A percentile compares a stretch with the other conserved stretches of the same genome.
Evolutionary conservation across 2,888 invertebrate species (phyloP).

Genomic region (Thereva nobilitata): DNA sequence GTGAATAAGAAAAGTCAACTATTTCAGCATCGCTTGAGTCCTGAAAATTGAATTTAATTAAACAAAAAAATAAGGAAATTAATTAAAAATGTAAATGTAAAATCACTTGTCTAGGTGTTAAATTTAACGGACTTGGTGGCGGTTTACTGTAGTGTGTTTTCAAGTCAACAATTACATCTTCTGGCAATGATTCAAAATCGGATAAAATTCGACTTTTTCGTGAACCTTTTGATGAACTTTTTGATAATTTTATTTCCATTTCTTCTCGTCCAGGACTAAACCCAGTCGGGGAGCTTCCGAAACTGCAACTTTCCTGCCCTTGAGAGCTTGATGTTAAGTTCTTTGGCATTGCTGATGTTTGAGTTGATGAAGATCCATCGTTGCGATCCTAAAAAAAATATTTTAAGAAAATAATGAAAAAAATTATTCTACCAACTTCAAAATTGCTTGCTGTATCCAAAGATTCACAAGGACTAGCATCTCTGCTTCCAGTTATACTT

Average conservation of each 20-base stretch:
- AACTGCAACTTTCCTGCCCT: constrained; percentile 6
- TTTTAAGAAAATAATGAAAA: neutral
- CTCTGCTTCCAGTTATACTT: constrained; percentile 42
- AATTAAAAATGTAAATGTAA: neutral
- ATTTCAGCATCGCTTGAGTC: constrained; percentile 57
- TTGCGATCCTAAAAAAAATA: constrained; percentile 29
- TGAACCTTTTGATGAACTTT: constrained; percentile 40
- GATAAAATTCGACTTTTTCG: constrained; percentile 45
- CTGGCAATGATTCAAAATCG: constrained; percentile 56
- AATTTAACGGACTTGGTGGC: constrained; percentile 55
- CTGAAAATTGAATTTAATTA: constrained; percentile 26
- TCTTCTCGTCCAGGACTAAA: constrained; percentile 33
- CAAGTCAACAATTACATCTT: constrained; percentile 54
- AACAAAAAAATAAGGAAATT: neutral
- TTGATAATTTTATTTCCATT: constrained; percentile 39
- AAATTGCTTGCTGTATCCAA: constrained; percentile 39
- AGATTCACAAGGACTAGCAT: constrained; percentile 44
- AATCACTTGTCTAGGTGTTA: constrained; percentile 51
- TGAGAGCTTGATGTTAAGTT: constrained; percentile 21
- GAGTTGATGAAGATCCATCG: constrained; percentile 32
- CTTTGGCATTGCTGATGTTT: constrained; percentile 38
- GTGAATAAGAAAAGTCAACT: constrained; percentile 51
- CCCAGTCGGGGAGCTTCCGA: constrained; percentile 38
- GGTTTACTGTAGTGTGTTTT: constrained; percentile 48
- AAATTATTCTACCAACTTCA: constrained; percentile 25